Evolutionary conservation across 2,888 invertebrate genomes (phyloP).

Genomic region (Amphiduros pacificus): DNA sequence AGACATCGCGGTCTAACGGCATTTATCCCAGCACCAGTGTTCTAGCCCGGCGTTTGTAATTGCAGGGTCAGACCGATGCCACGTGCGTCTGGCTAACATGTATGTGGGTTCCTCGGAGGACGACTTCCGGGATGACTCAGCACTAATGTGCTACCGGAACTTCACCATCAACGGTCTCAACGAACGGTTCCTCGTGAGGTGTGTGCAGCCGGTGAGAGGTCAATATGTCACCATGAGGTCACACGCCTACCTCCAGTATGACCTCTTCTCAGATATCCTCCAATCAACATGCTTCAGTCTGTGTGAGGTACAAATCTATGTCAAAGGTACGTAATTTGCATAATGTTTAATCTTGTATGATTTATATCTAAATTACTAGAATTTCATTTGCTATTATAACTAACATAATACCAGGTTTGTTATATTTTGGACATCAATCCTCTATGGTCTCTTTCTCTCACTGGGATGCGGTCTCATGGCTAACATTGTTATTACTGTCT

Average conservation of each 20-base stretch:
- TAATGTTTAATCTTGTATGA: no score
- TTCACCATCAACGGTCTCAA: background rate
- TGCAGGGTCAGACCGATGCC: background rate
- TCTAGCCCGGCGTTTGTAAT: no score
- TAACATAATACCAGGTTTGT: no score
- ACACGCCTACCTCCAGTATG: no score
- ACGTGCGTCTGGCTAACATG: background rate
- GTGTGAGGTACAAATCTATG: background rate
- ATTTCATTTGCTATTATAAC: no score
- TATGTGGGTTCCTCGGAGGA: background rate
- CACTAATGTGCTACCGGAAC: background rate
- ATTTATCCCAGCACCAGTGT: no score
- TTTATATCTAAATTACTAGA: no score
- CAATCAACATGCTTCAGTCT: background rate
- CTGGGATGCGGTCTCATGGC: background rate
- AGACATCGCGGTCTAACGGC: background rate
- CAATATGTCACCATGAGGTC: background rate
- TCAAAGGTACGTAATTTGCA: slow-evolving; percentile 3
- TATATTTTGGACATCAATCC: no score
- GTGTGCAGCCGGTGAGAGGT: background rate
- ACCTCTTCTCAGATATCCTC: no score
- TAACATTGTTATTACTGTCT: background rate
- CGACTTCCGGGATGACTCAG: background rate
- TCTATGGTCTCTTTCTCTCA: no score
- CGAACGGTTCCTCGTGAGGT: background rate